phyloP scores from a whole-genome alignment of 2,797 vertebrate species.

The Eleutherodactylus coqui region DNA sequence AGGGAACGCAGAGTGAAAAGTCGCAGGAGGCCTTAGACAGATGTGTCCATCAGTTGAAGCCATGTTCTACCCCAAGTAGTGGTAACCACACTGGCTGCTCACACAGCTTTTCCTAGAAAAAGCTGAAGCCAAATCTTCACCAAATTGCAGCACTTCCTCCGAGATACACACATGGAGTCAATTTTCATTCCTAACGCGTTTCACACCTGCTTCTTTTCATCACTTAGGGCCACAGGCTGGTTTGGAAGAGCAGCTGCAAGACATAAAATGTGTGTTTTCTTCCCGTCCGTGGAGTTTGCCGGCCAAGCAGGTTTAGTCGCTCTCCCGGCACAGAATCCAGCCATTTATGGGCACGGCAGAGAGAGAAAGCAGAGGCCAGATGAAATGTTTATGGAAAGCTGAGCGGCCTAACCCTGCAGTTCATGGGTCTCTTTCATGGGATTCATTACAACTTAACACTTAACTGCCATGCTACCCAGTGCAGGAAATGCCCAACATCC shows the following conservation, averaged over 20 bases:
- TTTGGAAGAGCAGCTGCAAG: slow-evolving; percentile 69
- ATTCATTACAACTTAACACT: not conserved
- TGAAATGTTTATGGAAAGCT: slow-evolving; percentile 38
- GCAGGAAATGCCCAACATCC: not conserved
- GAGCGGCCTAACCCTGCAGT: slow-evolving; percentile 15
- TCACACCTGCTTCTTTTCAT: slow-evolving; percentile 73
- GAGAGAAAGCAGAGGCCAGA: slow-evolving; percentile 62
- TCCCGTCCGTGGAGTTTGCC: slow-evolving; percentile 49
- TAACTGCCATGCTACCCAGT: not conserved
- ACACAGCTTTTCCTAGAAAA: slow-evolving; percentile 1
- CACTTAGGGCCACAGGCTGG: slow-evolving; percentile 66
- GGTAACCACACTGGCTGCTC: not conserved
- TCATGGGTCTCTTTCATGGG: not conserved
- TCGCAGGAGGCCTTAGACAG: too few species aligned
- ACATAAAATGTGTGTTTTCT: slow-evolving; percentile 68
- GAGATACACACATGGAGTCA: slow-evolving; percentile 1
- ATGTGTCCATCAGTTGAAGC: too few species aligned
- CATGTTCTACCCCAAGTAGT: too few species aligned
- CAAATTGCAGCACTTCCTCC: too few species aligned
- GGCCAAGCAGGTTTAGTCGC: slow-evolving; percentile 33
- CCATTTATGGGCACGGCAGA: slow-evolving; percentile 16
- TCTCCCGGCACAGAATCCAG: slow-evolving; percentile 34
- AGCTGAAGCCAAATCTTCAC: not conserved
- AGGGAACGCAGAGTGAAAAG: too few species aligned
- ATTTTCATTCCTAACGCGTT: slow-evolving; percentile 69